phyloP scores from a whole-genome alignment of 1,140 invertebrate species.

The Himalopsyche phryganea region DNA sequence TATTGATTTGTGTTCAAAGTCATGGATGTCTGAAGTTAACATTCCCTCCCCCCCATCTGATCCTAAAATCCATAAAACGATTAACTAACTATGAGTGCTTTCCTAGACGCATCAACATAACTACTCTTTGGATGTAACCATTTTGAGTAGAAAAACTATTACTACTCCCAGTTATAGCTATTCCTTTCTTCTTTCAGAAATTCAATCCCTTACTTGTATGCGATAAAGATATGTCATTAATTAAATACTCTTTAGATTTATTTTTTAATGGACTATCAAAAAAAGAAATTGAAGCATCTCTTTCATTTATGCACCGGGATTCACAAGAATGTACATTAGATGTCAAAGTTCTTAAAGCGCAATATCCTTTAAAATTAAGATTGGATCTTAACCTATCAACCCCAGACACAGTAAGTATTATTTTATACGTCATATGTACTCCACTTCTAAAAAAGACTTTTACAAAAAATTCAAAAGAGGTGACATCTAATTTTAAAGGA shows the following conservation, averaged over 20 bases:
- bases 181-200: slow-evolving; percentile 16
- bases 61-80: too few species aligned
- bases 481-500: too few species aligned
- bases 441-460: too few species aligned
- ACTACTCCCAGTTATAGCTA: too few species aligned
- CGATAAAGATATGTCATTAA: slow-evolving; percentile 9
- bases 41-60: too few species aligned
- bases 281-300: slow-evolving; percentile 4
- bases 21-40: too few species aligned
- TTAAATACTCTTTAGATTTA: slow-evolving; percentile 8
- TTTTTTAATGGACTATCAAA: slow-evolving; percentile 11
- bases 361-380: slow-evolving; percentile 17
- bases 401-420: slow-evolving; percentile 13
- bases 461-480: too few species aligned
- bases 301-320: neutral
- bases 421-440: neutral
- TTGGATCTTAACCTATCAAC: slow-evolving; percentile 8
- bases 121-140: too few species aligned
- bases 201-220: slow-evolving; percentile 21
- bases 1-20: too few species aligned
- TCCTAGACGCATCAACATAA: too few species aligned
- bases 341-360: slow-evolving; percentile 13
- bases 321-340: slow-evolving; percentile 13
- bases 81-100: too few species aligned
- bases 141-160: too few species aligned